phyloP scores from a whole-genome alignment of 2,797 vertebrate species.

The Graptemys geographica region DNA sequence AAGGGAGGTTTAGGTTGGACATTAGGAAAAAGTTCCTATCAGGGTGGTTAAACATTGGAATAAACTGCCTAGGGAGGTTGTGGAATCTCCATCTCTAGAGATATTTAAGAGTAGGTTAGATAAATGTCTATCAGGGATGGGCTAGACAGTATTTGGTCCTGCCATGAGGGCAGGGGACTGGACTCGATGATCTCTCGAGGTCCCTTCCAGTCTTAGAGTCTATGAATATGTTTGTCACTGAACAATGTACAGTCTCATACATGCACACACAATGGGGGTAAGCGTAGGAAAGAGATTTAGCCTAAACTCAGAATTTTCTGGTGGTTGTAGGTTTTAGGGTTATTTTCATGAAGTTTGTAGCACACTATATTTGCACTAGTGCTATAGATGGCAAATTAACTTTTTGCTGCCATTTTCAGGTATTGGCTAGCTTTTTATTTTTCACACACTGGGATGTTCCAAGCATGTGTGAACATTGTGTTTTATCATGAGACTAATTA shows the following conservation, averaged over 20 bases:
- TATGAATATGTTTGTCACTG: constrained; percentile 18
- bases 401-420: constrained; percentile 10
- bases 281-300: constrained; percentile 53
- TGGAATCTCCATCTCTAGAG: too few species aligned
- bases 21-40: too few species aligned
- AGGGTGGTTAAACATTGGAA: too few species aligned
- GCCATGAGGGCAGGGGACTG: too few species aligned
- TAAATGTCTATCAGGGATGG: too few species aligned
- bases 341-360: constrained; percentile 49
- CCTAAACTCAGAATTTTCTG: constrained; percentile 24
- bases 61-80: too few species aligned
- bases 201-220: too few species aligned
- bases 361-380: constrained; percentile 4
- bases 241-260: constrained; percentile 44
- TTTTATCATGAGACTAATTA: constrained; percentile 53
- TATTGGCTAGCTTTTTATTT: constrained; percentile 44
- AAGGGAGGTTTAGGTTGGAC: too few species aligned
- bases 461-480: constrained; percentile 38
- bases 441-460: constrained; percentile 15
- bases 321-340: background rate
- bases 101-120: too few species aligned
- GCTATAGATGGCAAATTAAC: constrained; percentile 45
- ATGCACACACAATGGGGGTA: constrained; percentile 44
- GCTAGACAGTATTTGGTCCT: too few species aligned
- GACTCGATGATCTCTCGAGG: too few species aligned